phyloP scores from a whole-genome alignment of 2,113 vertebrate species.

The Gopherus flavomarginatus region DNA sequence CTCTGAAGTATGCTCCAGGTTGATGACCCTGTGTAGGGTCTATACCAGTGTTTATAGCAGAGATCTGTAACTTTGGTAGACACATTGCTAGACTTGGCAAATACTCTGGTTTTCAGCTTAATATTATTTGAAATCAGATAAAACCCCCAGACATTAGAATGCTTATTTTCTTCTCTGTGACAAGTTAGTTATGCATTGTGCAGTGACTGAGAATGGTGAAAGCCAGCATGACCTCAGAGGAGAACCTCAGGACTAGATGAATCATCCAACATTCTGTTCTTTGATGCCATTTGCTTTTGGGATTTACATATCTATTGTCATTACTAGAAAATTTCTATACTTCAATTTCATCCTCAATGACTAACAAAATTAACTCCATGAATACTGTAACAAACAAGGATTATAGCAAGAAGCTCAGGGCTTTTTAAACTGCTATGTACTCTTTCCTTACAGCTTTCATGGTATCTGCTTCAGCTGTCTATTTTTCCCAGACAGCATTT shows the following conservation, averaged over 20 bases:
- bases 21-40: not conserved
- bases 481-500: not conserved
- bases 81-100: not conserved
- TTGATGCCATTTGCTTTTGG: not conserved
- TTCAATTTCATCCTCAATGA: not conserved
- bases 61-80: not conserved
- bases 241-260: not conserved
- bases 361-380: not conserved
- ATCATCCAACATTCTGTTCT: not conserved
- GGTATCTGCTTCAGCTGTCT: not conserved
- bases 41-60: not conserved
- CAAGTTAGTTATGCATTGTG: not conserved
- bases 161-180: not conserved
- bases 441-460: conserved; percentile 8
- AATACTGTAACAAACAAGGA: not conserved
- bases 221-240: not conserved
- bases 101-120: not conserved
- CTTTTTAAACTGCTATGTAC: conserved; percentile 19
- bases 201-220: not conserved
- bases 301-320: not conserved
- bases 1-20: not conserved
- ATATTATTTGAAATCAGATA: not conserved
- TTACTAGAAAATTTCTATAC: not conserved
- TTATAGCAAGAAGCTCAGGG: not conserved
- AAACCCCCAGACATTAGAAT: not conserved